Base-by-base conservation (phyloP, 1,140 invertebrate species). In the Drosophila ogumai region DNA sequence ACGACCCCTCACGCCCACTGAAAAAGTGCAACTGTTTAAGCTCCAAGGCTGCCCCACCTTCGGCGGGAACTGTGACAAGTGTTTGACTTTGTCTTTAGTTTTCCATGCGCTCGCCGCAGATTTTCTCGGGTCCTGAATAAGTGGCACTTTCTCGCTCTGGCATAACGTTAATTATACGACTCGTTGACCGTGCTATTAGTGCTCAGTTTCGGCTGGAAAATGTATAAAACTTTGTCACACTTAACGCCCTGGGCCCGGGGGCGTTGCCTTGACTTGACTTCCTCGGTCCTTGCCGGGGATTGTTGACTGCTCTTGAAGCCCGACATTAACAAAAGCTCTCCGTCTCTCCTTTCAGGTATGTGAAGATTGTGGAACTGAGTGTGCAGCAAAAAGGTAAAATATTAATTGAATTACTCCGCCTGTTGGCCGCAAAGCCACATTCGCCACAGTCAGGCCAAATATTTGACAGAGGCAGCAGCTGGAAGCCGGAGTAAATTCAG, bases 111-210 rank as follows among this genome's bases (percentile, higher is more conserved):
- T 40, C 34, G 32, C 66, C 54, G 12, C 56, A 36, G 17, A 28
- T 57, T 54, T 40, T 41, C n/a, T 56, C 38, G 28, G 36, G 60
- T 32, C 66, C 28, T 9, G 44, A 5, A 28, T 38, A 73, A 72
- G 44, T 72, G 69, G 22, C 34, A 65, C 77, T 76, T 58, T 56
- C 47, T 67, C 65, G 73, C 66, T 61, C 66, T 50, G 76, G 54
- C 76, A 74, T 71, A 67, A 71, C 85, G 78, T 87, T 87, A 87
- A 87, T 88, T 87, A 87, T 88, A 87, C 85, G 84, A 77, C 84
- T 90, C 84, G 84, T 88, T 87, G 84, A 84, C 84, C 84, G 84
- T 75, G 84, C 84, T 76, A 88, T 88, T 80, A 82, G 75, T 73
- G 82, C 50, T 61, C 54, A 50, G 63, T 80, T 73, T 67, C 41